Evolutionary conservation across 2,113 vertebrate species (phyloP).

Genomic region (Lontra canadensis): DNA sequence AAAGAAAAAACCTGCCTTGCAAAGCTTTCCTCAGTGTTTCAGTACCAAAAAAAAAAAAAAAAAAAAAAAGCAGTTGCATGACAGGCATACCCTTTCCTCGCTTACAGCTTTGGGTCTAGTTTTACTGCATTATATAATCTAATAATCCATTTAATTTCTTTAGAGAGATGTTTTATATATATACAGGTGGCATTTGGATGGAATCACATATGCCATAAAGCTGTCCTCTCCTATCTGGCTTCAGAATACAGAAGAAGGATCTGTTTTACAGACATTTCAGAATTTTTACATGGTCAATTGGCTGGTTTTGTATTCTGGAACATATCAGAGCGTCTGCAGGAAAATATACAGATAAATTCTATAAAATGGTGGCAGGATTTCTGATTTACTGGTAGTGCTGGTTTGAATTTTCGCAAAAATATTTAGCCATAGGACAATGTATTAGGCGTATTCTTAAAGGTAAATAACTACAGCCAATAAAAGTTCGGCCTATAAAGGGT

Average conservation of each 20-base stretch:
- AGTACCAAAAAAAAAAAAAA: background rate
- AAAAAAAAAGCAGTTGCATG: background rate
- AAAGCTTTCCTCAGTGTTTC: background rate
- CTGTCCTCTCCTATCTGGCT: constrained; percentile 73
- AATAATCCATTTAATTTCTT: constrained; percentile 77
- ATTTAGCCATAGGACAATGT: constrained; percentile 85
- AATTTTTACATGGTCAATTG: constrained; percentile 78
- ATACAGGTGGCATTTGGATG: constrained; percentile 76
- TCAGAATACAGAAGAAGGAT: constrained; percentile 76
- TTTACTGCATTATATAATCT: constrained; percentile 73
- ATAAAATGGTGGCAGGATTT: constrained; percentile 73
- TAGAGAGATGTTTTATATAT: constrained; percentile 73
- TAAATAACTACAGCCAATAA: constrained; percentile 90
- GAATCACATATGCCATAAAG: constrained; percentile 77
- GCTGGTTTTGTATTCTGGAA: constrained; percentile 78
- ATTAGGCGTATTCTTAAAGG: constrained; percentile 87
- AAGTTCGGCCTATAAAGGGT: constrained; percentile 88
- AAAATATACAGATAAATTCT: constrained; percentile 76
- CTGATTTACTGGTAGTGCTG: constrained; percentile 82
- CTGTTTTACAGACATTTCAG: constrained; percentile 80
- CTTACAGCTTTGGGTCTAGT: constrained; percentile 21
- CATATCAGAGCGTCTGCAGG: constrained; percentile 70
- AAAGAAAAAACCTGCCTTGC: background rate
- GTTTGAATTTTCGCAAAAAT: constrained; percentile 86
- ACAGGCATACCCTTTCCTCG: background rate